Conservation (phyloP, 64 coral and sea anemone species). For the Montipora efflorescens region DNA sequence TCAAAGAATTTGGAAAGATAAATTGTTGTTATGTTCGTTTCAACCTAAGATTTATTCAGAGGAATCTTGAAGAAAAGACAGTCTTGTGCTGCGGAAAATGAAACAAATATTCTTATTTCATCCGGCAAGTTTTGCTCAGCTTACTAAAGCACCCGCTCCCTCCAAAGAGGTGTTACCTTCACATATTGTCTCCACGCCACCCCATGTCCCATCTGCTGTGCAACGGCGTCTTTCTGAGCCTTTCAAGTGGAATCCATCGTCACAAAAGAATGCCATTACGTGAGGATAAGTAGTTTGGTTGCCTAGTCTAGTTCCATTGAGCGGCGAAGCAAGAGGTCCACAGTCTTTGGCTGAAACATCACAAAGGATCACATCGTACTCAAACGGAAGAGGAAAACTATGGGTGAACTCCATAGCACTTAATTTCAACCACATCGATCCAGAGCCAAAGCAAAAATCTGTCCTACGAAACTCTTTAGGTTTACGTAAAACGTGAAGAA, state of each 20-base stretch:
- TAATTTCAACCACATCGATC: too few relatives aligned
- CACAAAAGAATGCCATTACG: background rate
- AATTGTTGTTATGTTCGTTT: background rate
- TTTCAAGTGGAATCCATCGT: background rate
- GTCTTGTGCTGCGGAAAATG: background rate
- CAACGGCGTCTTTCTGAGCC: background rate
- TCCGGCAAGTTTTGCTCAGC: background rate
- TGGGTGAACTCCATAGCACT: too few relatives aligned
- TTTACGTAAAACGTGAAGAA: too few relatives aligned
- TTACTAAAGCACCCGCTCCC: background rate
- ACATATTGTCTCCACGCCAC: constrained; percentile 37
- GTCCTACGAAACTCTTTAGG: too few relatives aligned
- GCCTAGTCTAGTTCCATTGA: constrained; percentile 18
- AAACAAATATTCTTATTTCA: too few relatives aligned
- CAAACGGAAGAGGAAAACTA: too few relatives aligned
- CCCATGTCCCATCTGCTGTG: constrained; percentile 13
- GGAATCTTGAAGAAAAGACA: background rate
- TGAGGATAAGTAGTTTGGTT: constrained; percentile 15
- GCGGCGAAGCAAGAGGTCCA: background rate
- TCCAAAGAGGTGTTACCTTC: background rate
- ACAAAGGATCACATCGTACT: background rate
- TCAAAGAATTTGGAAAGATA: background rate
- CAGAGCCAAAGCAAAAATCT: too few relatives aligned
- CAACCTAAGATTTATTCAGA: background rate
- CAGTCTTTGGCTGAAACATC: constrained; percentile 5